These are phyloP conservation scores for Cygnus atratus DNA, from an alignment of 2,113 vertebrate species.

Conservation along the genomic window DNA sequence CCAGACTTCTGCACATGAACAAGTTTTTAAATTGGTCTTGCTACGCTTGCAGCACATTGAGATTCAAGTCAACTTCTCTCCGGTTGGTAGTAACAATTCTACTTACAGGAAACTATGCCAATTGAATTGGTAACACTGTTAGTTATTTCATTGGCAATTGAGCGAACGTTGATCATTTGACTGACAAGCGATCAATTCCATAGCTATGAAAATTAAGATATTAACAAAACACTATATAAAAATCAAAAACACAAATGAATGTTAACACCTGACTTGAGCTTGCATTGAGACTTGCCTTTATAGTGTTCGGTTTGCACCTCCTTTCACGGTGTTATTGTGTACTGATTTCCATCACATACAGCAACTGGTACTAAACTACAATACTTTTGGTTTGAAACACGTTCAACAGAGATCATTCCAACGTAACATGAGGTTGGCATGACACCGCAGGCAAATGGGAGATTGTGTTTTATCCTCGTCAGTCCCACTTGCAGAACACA, in stretches of 20 bases:
- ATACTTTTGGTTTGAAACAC: slow-evolving; percentile 45
- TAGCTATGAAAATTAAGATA: slow-evolving; percentile 45
- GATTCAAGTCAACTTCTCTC: slow-evolving; percentile 45
- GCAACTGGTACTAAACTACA: slow-evolving; percentile 42
- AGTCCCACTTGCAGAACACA: not conserved
- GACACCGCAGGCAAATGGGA: not conserved
- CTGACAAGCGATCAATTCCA: slow-evolving; percentile 17
- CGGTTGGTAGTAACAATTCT: slow-evolving; percentile 34
- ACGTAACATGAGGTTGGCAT: not conserved
- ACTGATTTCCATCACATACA: slow-evolving; percentile 39
- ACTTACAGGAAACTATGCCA: slow-evolving; percentile 28
- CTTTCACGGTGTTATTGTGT: not conserved
- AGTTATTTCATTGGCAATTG: slow-evolving; percentile 48
- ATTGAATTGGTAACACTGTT: slow-evolving; percentile 52
- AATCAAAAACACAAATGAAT: slow-evolving; percentile 49
- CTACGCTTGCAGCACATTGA: slow-evolving; percentile 42
- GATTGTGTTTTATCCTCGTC: not conserved
- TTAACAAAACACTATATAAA: slow-evolving; percentile 46
- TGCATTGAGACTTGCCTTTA: slow-evolving; percentile 64
- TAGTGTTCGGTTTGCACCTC: slow-evolving; percentile 42
- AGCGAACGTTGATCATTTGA: slow-evolving; percentile 37
- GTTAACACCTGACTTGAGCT: slow-evolving; percentile 65
- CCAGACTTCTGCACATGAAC: slow-evolving; percentile 44
- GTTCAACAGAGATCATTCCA: slow-evolving; percentile 45
- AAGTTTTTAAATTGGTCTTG: slow-evolving; percentile 53